Evolutionary conservation across 2,888 invertebrate genomes (phyloP), one percentile per base, ranked within the genome.

Genomic region (Caenorhabditis parvicauda): DNA sequence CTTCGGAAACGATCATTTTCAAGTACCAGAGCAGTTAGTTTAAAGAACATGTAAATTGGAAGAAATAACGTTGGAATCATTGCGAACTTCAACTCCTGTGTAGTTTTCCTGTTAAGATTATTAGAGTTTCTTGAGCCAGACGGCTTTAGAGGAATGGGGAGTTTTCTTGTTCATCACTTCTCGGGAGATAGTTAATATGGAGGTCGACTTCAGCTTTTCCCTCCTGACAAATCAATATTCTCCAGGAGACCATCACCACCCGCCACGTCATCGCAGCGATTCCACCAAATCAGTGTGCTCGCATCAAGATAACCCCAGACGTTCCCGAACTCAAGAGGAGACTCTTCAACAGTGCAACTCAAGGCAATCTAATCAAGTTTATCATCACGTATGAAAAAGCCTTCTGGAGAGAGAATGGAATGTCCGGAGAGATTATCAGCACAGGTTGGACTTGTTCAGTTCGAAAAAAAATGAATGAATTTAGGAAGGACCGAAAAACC

Each of bases 391-490:
- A 83, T 68, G 70, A 79, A 35, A 74, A 64, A 17, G 68, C 82
- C 2, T 84, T 83, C 71, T 84, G 84, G 84, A 77, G 81, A 50
- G 72, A 81, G 37, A 79, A 82, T 55, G 82, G 82, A 27, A 72
- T 63, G 24, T 82, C 82, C 22, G 83, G 83, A n/a, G 83, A 83
- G 62, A 74, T 81, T 19, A 54, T 67, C 41, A 60, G 65, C n/a
- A 62, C 66, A 3, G 71, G 71, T 12, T 46, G 60, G 27, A 70
- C 67, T 12, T 54, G 48, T 9, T 35, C 38, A 0, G 44, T 54
- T 1, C 68, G 71, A 41, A 68, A 71, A 35, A 25, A 21, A 45
- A 21, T 24, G 22, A n/a, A 7, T 17, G 21, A 29, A 35, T 32
- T 12, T 32, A 29, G n/a, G 47, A n/a, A n/a, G n/a, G 9, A 41